phyloP scores from a whole-genome alignment of 2,113 vertebrate genomes.

The Typhlomys cinereus region DNA sequence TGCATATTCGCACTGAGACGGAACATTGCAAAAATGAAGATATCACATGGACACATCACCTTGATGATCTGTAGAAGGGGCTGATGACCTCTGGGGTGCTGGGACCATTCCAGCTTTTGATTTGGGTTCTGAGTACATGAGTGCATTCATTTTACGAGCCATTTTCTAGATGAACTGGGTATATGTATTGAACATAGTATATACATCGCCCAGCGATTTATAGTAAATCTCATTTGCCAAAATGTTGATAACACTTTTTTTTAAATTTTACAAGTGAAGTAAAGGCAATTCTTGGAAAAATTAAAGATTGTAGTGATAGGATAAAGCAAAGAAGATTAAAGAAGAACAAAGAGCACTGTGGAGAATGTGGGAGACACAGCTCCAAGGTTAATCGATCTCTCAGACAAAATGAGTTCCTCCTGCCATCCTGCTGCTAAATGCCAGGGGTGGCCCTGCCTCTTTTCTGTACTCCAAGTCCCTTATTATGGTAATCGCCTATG shows the following conservation, averaged over 20 bases:
- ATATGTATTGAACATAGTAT: neutral
- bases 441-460: no score
- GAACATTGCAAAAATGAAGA: neutral
- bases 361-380: accelerated
- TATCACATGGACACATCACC: no score
- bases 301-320: neutral
- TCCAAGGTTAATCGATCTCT: neutral
- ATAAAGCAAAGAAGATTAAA: neutral
- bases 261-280: neutral
- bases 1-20: neutral
- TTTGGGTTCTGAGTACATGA: neutral
- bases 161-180: neutral
- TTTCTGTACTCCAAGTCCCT: no score
- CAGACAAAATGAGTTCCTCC: no score
- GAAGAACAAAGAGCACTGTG: neutral
- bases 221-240: neutral
- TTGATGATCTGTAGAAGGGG: neutral
- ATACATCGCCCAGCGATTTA: neutral
- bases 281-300: neutral
- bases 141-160: neutral
- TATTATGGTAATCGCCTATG: neutral
- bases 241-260: neutral
- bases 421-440: no score
- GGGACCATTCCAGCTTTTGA: neutral
- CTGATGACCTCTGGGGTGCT: neutral